These are phyloP conservation scores for Aquatica leii DNA, from an alignment of 2,888 invertebrate genomes.

Conservation along the genomic window DNA sequence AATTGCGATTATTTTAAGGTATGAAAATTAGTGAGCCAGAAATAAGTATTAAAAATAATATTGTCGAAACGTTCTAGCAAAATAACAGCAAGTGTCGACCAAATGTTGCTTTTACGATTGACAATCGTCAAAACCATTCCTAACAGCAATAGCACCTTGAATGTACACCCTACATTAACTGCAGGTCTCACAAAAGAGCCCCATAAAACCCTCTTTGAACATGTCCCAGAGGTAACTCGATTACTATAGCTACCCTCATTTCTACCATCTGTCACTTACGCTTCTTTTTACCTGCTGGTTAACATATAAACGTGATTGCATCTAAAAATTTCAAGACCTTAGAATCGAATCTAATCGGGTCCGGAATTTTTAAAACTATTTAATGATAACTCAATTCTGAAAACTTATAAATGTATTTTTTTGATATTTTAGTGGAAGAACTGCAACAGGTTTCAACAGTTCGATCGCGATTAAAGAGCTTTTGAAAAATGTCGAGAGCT, in stretches of 20 bases:
- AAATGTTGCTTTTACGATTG: conserved; percentile 42
- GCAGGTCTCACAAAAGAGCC: conserved; percentile 41
- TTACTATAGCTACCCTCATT: conserved; percentile 54
- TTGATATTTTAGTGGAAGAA: conserved; percentile 49
- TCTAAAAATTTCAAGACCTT: background rate
- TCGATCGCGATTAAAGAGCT: conserved; percentile 61
- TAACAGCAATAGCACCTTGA: conserved; percentile 39
- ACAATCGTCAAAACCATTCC: conserved; percentile 38
- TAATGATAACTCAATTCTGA: conserved; percentile 5
- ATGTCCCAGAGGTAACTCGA: conserved; percentile 58
- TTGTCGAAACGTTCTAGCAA: background rate
- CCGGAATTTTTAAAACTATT: background rate
- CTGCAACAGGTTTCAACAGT: conserved; percentile 61
- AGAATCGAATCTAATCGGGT: background rate
- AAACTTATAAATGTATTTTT: conserved; percentile 12
- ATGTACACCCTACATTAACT: conserved; percentile 42
- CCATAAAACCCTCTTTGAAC: conserved; percentile 50
- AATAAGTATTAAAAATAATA: no score
- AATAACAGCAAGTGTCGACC: conserved; percentile 39
- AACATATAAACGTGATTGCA: conserved; percentile 8
- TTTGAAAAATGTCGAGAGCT: conserved; percentile 59
- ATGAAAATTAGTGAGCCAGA: no score
- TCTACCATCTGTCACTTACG: conserved; percentile 58
- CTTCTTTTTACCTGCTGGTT: conserved; percentile 44
- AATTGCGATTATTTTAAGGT: no score